phyloP scores from a whole-genome alignment of 2,888 invertebrate species.

The Zele albiditarsus region DNA sequence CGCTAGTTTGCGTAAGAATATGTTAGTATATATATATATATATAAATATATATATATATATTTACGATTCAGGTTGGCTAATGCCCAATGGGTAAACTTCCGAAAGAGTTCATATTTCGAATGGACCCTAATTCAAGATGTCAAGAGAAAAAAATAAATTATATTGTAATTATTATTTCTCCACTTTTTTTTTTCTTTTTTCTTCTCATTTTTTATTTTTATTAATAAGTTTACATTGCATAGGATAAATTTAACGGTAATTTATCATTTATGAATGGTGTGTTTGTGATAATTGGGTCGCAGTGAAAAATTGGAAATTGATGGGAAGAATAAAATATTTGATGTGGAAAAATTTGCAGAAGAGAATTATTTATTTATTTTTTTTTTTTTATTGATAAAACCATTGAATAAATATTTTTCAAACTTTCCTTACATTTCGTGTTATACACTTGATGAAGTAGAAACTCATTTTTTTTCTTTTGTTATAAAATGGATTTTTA shows the following conservation, averaged over 20 bases:
- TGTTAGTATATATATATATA: not conserved
- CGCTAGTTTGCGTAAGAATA: constrained; percentile 71
- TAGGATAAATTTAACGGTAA: not conserved
- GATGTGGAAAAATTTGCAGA: not conserved
- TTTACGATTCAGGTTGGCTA: constrained; percentile 63
- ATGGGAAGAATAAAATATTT: constrained; percentile 7
- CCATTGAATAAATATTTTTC: too few relatives aligned
- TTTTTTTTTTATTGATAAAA: not conserved
- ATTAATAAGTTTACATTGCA: not conserved
- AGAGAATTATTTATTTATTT: not conserved
- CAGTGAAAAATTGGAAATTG: not conserved
- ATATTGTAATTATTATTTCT: constrained; percentile 22
- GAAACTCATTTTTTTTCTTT: too few relatives aligned
- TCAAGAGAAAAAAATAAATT: not conserved
- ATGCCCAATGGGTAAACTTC: constrained; percentile 49
- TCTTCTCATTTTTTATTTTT: not conserved
- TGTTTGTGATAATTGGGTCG: not conserved
- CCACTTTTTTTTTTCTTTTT: not conserved
- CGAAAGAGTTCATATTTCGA: constrained; percentile 21
- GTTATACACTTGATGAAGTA: too few relatives aligned
- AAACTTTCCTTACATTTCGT: too few relatives aligned
- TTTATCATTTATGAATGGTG: not conserved
- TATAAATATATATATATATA: constrained; percentile 49
- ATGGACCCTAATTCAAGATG: not conserved
- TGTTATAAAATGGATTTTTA: too few relatives aligned